Evolutionary conservation across 2,797 vertebrate genomes (phyloP).

Genomic region (Mycteria americana): DNA sequence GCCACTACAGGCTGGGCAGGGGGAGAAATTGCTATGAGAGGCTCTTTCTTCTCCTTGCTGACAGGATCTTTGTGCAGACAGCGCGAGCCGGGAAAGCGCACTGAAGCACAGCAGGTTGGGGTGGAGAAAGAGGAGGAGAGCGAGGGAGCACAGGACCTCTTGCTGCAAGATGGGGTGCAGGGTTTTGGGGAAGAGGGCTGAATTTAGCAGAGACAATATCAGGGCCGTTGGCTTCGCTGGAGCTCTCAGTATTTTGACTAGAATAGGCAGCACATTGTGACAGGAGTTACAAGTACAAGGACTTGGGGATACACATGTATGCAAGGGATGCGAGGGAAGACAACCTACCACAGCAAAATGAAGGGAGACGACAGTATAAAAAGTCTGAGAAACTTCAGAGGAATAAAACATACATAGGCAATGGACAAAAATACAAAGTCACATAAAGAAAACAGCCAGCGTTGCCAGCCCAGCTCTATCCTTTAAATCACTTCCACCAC

Average conservation of each 20-base stretch:
- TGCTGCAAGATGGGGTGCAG: not conserved
- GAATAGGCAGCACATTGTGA: not conserved
- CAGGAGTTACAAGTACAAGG: not conserved
- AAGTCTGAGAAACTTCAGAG: not conserved
- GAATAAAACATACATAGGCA: not conserved
- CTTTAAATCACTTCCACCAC: slow-evolving; percentile 10
- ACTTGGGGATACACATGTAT: not conserved
- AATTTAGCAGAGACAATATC: not conserved
- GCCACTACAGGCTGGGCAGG: not conserved
- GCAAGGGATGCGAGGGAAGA: not conserved
- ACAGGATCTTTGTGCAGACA: not conserved
- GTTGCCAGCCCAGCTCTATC: not conserved
- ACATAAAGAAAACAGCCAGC: not conserved
- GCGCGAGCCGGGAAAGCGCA: rapidly evolving
- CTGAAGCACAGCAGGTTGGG: not conserved
- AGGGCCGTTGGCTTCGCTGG: not conserved
- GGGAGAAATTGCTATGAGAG: not conserved
- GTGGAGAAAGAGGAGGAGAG: not conserved
- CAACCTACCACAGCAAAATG: not conserved
- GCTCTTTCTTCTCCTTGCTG: not conserved
- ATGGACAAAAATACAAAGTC: not conserved
- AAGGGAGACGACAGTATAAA: not conserved
- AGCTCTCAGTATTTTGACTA: not conserved
- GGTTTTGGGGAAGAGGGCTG: not conserved
- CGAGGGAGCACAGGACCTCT: not conserved